phyloP scores from a whole-genome alignment of 2,797 vertebrate genomes.

The Eleutherodactylus coqui region DNA sequence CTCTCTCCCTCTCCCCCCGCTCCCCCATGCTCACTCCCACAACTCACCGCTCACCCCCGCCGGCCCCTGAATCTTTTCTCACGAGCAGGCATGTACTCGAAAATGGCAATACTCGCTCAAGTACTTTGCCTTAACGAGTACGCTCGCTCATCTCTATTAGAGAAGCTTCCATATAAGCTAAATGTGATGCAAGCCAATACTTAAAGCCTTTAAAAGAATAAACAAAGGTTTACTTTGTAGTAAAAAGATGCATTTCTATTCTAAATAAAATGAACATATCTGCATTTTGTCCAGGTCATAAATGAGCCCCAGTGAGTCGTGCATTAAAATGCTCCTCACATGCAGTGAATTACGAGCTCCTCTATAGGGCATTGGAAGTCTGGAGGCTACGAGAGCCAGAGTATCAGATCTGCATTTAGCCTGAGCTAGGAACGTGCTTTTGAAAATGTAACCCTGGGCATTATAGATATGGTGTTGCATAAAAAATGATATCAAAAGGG shows the following conservation, averaged over 20 bases:
- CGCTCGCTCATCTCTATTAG: too few relatives aligned
- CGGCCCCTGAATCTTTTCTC: too few relatives aligned
- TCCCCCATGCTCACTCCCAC: too few relatives aligned
- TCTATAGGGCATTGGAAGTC: background rate
- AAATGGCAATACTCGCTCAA: too few relatives aligned
- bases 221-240: background rate
- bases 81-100: too few relatives aligned
- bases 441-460: constrained; percentile 1
- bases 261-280: background rate
- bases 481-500: constrained; percentile 24
- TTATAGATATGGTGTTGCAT: constrained; percentile 22
- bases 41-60: too few relatives aligned
- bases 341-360: background rate
- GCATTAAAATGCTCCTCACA: background rate
- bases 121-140: too few relatives aligned
- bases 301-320: background rate
- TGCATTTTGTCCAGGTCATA: background rate
- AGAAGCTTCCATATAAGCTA: too few relatives aligned
- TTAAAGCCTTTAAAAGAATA: background rate
- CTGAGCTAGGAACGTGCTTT: background rate
- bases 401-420: constrained; percentile 23
- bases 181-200: background rate
- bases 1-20: too few relatives aligned
- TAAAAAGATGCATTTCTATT: background rate
- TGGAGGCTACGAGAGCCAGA: background rate